These are phyloP conservation scores for Pristionchus exspectatus DNA, from an alignment of 2,888 invertebrate genomes.

Conservation along the genomic window DNA sequence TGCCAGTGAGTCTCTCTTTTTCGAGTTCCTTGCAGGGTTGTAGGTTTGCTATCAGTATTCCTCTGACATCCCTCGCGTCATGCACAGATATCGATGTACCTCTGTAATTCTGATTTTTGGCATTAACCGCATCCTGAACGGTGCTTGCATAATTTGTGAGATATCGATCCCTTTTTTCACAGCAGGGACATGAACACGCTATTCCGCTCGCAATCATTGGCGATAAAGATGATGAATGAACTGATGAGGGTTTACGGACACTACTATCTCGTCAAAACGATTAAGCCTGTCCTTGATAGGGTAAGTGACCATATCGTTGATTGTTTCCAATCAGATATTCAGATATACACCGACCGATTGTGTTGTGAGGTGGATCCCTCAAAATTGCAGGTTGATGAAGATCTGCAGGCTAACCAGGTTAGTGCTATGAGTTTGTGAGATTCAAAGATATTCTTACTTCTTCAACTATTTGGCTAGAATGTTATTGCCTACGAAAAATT, in stretches of 20 bases:
- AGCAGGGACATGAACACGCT: constrained; percentile 77
- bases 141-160: background rate
- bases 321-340: background rate
- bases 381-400: constrained; percentile 60
- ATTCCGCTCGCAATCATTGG: constrained; percentile 76
- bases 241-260: constrained; percentile 76
- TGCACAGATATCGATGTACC: too few relatives aligned
- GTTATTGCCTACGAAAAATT: too few relatives aligned
- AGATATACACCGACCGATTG: constrained; percentile 76
- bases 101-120: too few relatives aligned
- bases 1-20: constrained; percentile 72
- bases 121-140: too few relatives aligned
- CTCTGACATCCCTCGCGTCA: too few relatives aligned
- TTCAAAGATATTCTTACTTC: too few relatives aligned
- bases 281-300: constrained; percentile 76
- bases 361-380: constrained; percentile 78
- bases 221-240: constrained; percentile 76
- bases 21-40: too few relatives aligned
- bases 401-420: constrained; percentile 53
- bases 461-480: too few relatives aligned
- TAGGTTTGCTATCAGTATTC: too few relatives aligned
- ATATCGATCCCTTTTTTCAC: background rate
- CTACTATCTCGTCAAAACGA: constrained; percentile 72
- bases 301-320: constrained; percentile 58
- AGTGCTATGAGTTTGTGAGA: background rate